Evolutionary conservation across 2,888 invertebrate species (phyloP), one percentile per base, ranked within the genome.

Genomic region (Coleophora flavipennella): DNA sequence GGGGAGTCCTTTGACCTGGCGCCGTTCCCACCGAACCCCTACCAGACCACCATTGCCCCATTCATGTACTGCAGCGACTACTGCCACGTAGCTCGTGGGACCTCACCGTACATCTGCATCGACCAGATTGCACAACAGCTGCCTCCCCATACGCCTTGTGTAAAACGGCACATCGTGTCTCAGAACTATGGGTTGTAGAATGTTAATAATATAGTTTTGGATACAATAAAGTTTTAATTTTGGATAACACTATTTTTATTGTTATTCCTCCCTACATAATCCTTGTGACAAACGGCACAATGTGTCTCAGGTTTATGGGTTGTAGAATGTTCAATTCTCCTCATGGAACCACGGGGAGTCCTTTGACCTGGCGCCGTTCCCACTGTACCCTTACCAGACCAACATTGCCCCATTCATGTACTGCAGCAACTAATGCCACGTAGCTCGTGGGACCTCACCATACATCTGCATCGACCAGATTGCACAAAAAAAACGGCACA

Each of bases 11-110:
- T 76, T 43, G 69, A 78, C 43, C 46, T 78, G 36, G 67, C 80
- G 1, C 80, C 80, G 0, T 78, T 63, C 55, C 70, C 72, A 1
- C 83, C 84, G 0, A 83, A 79, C 44, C 80, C 81, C 0, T 81
- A 57, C 51, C 84, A 83, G 54, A 79, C 81, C 1, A 78, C 75
- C 51, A 72, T 75, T 1, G 76, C 81, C 0, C 84, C 84, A 0
- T 80, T 79, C 48, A 84, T 83, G 83, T 84, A 84, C 54, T 83
- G 84, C 50, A 78, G 76, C 39, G 84, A 84, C 44, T 83, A 83
- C 33, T 83, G 83, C 38, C 83, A 81, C 37, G 65, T 80, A 8
- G 59, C 71, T 0, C 73, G 73, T 46, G 81, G 83, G 12, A 79
- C 80, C 0, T 67, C 74, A 0, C 79, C 81, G 0, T 72, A 59